Evolutionary conservation across 2,888 invertebrate species (phyloP), one percentile per base, ranked within the genome.

Genomic region (Sericinus montela): DNA sequence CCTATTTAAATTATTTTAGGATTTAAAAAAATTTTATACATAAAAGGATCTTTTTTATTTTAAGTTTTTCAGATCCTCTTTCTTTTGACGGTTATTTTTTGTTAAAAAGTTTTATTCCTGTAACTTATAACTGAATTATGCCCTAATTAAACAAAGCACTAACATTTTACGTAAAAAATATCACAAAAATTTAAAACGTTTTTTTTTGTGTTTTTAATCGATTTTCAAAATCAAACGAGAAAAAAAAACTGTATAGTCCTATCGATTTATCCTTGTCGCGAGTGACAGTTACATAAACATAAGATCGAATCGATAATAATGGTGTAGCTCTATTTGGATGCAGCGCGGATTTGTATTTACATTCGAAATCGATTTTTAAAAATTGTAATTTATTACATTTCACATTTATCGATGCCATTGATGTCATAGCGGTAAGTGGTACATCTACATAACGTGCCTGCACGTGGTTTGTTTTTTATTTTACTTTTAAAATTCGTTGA

Each of bases 321-420:
- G 45, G 45, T 40, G 49, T 37, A 19, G 50, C 15, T 30, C 35
- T 15, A 50, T 44, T 44, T 39, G 34, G 19, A 50, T 50, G 40
- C 40, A 44, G 36, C 35, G 19, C 44, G 35, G 45, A 53, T 43
- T 13, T 44, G 25, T 41, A 42, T 50, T 55, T 46, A 54, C 32
- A 56, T 52, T 28, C 37, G 39, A 39, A 51, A 57, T 52, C 36
- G 30, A 15, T 52, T 55, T 1, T 53, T 49, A 49, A 50, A 37
- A 38, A 56, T 58, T 54, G 48, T 48, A 52, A 67, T 63, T 45
- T 60, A 62, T 61, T 57, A 62, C 35, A 44, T 55, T 72, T 57
- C 53, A 62, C 49, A 72, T 73, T 63, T 63, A 67, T 66, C 57
- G 54, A 69, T 69, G 62, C 75, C 55, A 72, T 75, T 75, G 76